Percentiles rank a stretch among this genome's conserved stretches.
phyloP scores from a whole-genome alignment of 2,888 invertebrate species.

The Atethmia centrago region DNA sequence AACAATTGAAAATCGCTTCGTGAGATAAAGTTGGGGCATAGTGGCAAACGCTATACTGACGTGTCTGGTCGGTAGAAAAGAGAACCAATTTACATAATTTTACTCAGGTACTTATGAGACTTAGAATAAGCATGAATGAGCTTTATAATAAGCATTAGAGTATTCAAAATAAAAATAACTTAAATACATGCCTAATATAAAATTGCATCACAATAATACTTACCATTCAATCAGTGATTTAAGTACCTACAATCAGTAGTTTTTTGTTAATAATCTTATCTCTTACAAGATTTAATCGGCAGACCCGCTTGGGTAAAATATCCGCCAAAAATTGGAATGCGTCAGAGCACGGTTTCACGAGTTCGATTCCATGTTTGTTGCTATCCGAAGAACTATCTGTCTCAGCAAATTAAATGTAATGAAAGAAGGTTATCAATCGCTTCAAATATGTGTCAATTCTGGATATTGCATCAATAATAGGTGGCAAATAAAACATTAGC shows the following conservation, averaged over 20 bases:
- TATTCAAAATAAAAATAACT: no score
- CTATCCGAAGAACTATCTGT: background rate
- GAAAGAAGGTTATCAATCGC: background rate
- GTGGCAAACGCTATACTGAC: background rate
- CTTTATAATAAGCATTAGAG: no score
- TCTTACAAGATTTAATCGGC: background rate
- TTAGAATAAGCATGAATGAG: background rate
- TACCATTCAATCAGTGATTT: background rate
- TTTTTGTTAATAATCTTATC: background rate
- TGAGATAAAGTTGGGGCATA: no score
- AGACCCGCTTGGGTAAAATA: background rate
- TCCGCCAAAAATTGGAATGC: background rate
- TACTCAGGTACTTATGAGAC: no score
- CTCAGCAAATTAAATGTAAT: no score
- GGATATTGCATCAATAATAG: background rate
- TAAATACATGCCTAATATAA: background rate
- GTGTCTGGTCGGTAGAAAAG: background rate
- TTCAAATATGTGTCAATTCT: background rate
- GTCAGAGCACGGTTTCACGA: background rate
- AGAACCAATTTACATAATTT: no score
- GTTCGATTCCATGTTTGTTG: conserved; percentile 19
- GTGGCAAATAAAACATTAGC: conserved; percentile 16
- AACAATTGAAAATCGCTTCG: background rate
- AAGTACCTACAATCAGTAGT: background rate
- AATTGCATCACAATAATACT: background rate